A percentile compares a stretch with the other conserved stretches of the same genome.
These are phyloP conservation scores for Lasiommata megera DNA, from an alignment of 2,888 invertebrate species.

Conservation along the genomic window DNA sequence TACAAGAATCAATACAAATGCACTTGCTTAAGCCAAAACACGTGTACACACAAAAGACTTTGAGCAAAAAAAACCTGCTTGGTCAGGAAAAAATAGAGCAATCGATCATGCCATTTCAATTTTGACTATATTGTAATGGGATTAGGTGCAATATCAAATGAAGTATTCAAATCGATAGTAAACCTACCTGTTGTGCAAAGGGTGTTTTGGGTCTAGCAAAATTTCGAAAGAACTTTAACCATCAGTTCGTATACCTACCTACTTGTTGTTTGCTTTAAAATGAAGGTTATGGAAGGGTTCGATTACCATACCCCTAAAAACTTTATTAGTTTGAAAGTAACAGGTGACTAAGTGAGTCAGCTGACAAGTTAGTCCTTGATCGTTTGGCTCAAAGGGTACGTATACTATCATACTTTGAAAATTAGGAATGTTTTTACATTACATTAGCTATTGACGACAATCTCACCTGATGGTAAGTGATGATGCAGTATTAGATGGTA, in stretches of 20 bases:
- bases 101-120: not conserved
- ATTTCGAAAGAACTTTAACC: slow-evolving; percentile 1
- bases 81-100: slow-evolving; percentile 15
- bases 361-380: too few relatives aligned
- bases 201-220: slow-evolving; percentile 22
- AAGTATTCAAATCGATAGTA: not conserved
- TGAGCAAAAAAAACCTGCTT: slow-evolving; percentile 18
- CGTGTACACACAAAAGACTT: slow-evolving; percentile 19
- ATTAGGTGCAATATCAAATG: not conserved
- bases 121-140: not conserved
- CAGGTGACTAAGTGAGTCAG: too few relatives aligned
- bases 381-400: too few relatives aligned
- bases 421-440: too few relatives aligned
- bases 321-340: too few relatives aligned
- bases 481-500: too few relatives aligned
- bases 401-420: too few relatives aligned
- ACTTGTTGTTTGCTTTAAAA: not conserved
- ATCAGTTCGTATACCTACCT: not conserved
- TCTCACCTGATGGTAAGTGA: too few relatives aligned
- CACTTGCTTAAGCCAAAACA: slow-evolving; percentile 21
- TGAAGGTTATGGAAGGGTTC: not conserved
- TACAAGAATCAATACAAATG: slow-evolving; percentile 15
- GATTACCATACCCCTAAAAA: too few relatives aligned
- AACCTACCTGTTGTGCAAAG: slow-evolving; percentile 34
- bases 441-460: too few relatives aligned